Evolutionary conservation across 1,140 invertebrate genomes (phyloP), one percentile per base, ranked within the genome.

Genomic region (Achatina immaculata): DNA sequence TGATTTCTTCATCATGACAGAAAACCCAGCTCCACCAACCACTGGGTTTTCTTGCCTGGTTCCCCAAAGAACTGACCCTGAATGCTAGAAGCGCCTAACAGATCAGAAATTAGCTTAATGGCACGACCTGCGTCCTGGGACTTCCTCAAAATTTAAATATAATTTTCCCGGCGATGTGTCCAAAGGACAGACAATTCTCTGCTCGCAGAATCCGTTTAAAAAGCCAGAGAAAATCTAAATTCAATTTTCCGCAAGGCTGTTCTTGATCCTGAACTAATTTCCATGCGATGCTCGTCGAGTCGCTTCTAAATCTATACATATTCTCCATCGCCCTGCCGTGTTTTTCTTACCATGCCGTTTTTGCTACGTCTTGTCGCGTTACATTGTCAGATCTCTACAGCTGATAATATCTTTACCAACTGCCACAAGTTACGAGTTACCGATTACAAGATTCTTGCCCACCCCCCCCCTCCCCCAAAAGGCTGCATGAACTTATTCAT

Each of bases 31-130:
- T 14, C 24, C 24, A 55, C 48, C 48, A 55, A 55, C 48, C 48
- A 55, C 48, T 62, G 58, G 58, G 58, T 24, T 34, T 62, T 62
- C 58, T 62, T 31, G 58, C 31, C 16, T 3, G 4, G 31, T 28
- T 62, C 28, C 58, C 28, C 58, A 28, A 62, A 28, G 58, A 62
- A 19, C 58, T 31, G 58, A 62, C 58, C 58, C 31, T 4, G 9
- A 31, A 62, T 28, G 11, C n/a, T 31, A 62, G 58, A 2, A 19
- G n/a, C n/a, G n/a, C 6, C 28, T n/a, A 62, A 62, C 4, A 28
- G 28, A 62, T 62, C 58, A 62, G 58, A 62, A 62, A 62, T 62
- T 62, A 62, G 31, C 58, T 62, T 62, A 62, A 62, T 62, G 58
- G 31, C 58, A 62, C 31, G 28, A 62, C 31, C 58, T 14, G 58